phyloP scores from a whole-genome alignment of 2,113 vertebrate genomes.

The Acanthochromis polyacanthus region DNA sequence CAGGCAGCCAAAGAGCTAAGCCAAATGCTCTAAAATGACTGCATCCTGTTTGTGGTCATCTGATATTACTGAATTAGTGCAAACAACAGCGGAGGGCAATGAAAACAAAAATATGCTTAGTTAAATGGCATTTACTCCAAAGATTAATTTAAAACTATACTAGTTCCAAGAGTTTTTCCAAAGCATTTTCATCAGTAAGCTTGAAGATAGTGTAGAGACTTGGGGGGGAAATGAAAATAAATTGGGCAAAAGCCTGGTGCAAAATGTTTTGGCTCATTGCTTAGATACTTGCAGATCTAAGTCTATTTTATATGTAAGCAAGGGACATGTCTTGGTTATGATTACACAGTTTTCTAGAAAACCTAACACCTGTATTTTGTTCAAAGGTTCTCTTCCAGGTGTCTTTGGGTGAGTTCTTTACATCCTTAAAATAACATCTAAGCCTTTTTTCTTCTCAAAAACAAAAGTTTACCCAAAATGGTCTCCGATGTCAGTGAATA shows the following conservation, averaged over 20 bases:
- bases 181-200: background rate
- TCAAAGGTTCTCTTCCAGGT: background rate
- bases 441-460: no score
- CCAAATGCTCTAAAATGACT: background rate
- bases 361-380: background rate
- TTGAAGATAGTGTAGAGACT: background rate
- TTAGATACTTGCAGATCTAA: background rate
- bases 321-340: background rate
- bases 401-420: background rate
- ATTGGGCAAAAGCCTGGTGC: background rate
- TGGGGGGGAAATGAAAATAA: background rate
- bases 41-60: background rate
- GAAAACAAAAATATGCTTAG: background rate
- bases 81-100: background rate
- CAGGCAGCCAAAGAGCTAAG: background rate
- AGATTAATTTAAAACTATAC: background rate
- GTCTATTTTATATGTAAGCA: background rate
- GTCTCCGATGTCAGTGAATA: no score
- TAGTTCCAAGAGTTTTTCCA: background rate
- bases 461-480: no score
- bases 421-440: no score
- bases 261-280: background rate
- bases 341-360: background rate
- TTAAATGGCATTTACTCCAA: background rate
- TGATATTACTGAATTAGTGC: constrained; percentile 1